phyloP scores from a whole-genome alignment of 2,113 vertebrate species.

The Neolamprologus modestus region DNA sequence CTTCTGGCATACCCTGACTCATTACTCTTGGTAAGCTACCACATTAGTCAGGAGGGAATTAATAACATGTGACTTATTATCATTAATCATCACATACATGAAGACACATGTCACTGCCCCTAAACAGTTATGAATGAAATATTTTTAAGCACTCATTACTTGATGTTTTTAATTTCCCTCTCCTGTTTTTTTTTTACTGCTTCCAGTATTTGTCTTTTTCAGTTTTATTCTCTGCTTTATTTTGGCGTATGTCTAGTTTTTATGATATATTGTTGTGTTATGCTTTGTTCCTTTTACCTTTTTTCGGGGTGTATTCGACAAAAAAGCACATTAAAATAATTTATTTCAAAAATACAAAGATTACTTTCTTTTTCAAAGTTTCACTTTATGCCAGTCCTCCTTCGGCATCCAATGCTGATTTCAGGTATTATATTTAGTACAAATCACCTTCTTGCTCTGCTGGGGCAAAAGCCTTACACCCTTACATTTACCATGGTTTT shows the following conservation, averaged over 20 bases:
- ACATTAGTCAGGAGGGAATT: not conserved
- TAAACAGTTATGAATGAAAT: not conserved
- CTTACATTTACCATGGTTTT: not conserved
- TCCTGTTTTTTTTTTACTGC: not conserved
- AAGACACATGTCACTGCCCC: not conserved
- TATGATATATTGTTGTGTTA: not conserved
- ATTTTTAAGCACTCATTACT: not conserved
- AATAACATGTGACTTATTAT: not conserved
- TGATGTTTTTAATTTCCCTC: not conserved
- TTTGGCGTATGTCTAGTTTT: not conserved
- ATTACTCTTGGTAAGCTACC: not conserved
- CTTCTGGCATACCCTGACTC: not conserved
- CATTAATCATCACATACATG: not conserved
- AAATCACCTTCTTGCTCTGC: not conserved
- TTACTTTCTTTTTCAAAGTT: not conserved
- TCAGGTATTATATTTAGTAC: not conserved
- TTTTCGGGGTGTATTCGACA: rapidly evolving
- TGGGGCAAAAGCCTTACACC: not conserved
- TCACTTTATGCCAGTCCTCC: not conserved
- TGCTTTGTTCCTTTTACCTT: not conserved
- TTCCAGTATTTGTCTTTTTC: not conserved
- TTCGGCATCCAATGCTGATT: not conserved
- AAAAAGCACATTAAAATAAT: not conserved
- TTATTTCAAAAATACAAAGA: not conserved
- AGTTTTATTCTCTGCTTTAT: not conserved